Conservation (phyloP, 2,113 vertebrate species). For the Hydrochoerus hydrochaeris region DNA sequence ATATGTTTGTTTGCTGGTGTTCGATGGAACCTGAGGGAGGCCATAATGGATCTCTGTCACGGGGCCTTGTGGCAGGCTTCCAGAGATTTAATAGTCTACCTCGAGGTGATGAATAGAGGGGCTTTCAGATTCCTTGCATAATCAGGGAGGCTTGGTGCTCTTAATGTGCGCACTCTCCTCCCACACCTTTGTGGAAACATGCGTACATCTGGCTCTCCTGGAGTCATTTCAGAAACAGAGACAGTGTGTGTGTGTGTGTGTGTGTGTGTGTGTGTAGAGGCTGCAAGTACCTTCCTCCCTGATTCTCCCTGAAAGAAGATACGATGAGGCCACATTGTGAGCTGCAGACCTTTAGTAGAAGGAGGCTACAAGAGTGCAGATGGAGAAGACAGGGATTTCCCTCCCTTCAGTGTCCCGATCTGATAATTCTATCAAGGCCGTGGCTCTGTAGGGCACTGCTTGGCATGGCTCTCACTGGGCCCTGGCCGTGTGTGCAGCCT, state of each 20-base stretch:
- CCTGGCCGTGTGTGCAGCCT: fast-evolving
- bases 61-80: conserved; percentile 4
- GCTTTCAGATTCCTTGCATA: conserved; percentile 30
- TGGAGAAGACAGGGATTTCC: not conserved
- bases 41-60: not conserved
- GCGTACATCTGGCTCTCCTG: conserved; percentile 40
- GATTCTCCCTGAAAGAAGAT: not conserved
- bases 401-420: not conserved
- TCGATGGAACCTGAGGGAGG: conserved; percentile 66
- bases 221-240: conserved; percentile 52
- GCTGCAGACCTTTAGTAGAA: not conserved
- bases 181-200: conserved; percentile 57
- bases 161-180: not conserved
- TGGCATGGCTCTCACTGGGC: not conserved
- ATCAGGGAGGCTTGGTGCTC: conserved; percentile 18
- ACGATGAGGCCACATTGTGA: not conserved
- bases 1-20: conserved; percentile 50
- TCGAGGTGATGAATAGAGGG: conserved; percentile 62
- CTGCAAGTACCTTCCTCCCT: not conserved
- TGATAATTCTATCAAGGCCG: not conserved
- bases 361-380: not conserved
- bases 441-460: not conserved
- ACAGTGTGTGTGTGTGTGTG: not conserved
- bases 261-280: no score
- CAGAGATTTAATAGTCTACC: conserved; percentile 61